Base-by-base conservation (phyloP, 2,888 invertebrate species). In the Euplexia lucipara region DNA sequence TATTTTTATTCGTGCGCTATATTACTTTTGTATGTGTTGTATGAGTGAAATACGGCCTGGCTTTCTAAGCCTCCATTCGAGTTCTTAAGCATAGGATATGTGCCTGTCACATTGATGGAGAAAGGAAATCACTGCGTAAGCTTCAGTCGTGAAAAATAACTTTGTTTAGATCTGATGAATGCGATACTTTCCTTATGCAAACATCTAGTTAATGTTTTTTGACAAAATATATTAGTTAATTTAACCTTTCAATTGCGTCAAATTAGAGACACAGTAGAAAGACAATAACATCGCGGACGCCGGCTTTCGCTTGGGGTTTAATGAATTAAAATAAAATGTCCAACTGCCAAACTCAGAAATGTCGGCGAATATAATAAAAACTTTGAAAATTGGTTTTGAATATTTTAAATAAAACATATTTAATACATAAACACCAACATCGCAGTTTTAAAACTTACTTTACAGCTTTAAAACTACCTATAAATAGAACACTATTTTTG, bases 1-100 rank as follows among this genome's bases (percentile, higher is more conserved):
- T 83, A 77, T 86, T 84, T 78, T 82, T 68, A 78, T 76, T 78
- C 66, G 57, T 58, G 59, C 30, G 67, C 49, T 69, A 63, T 72
- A 67, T 60, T 73, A 71, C 67, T 66, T 58, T 62, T 54, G 66
- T 64, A 42, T 61, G 42, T 66, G 51, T 60, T 58, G 75, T 75
- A 70, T 62, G 59, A 48, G 54, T 57, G 42, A 70, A 66, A 70
- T 78, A 78, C 44, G 41, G 66, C 47, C 51, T 42, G 61, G 67
- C 47, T 78, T 66, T 62, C 72, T 77, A 57, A 77, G 66, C 37
- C 45, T 53, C 72, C 48, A 37, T 60, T n/a, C 16, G 20, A 45
- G 56, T 57, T 56, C 59, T 64, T 64, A 76, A 51, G 51, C 34
- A 59, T 26, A 42, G 42, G 34, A 70, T 75, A 56, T 60, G 34